Conservation (phyloP, 2,113 vertebrate species). For the Procapra przewalskii region DNA sequence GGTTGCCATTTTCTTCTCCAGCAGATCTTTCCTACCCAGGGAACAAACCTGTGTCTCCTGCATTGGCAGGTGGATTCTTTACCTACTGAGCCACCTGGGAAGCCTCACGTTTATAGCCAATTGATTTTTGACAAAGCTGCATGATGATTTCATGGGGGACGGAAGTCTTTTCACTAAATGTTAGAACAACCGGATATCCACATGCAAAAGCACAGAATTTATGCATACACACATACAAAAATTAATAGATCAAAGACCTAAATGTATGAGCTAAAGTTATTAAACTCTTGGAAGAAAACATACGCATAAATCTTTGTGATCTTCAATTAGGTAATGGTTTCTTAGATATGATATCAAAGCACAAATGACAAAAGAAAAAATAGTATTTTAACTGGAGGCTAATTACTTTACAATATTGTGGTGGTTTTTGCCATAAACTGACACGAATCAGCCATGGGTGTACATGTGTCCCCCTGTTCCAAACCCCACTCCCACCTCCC, state of each 20-base stretch:
- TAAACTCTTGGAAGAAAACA: slow-evolving; percentile 8
- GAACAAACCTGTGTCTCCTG: background rate
- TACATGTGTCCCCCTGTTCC: background rate
- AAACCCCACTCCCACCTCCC: background rate
- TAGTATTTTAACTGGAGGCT: background rate
- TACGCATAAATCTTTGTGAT: background rate
- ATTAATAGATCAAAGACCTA: background rate
- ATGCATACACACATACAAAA: background rate
- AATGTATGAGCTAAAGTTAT: background rate
- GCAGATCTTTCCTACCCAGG: background rate
- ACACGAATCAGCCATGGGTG: background rate
- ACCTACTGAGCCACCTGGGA: background rate
- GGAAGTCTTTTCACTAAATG: background rate
- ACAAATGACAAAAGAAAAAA: background rate
- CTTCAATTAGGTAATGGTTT: background rate
- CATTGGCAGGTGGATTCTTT: background rate
- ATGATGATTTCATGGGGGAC: background rate
- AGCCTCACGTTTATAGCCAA: background rate
- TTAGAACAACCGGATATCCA: background rate
- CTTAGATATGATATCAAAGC: background rate
- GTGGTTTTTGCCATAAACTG: background rate
- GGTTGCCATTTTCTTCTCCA: background rate
- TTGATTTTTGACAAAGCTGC: background rate
- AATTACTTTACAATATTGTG: background rate
- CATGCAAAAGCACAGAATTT: background rate